Evolutionary conservation across 2,888 invertebrate species (phyloP).

Genomic region (Lissocephala sabroskyi): DNA sequence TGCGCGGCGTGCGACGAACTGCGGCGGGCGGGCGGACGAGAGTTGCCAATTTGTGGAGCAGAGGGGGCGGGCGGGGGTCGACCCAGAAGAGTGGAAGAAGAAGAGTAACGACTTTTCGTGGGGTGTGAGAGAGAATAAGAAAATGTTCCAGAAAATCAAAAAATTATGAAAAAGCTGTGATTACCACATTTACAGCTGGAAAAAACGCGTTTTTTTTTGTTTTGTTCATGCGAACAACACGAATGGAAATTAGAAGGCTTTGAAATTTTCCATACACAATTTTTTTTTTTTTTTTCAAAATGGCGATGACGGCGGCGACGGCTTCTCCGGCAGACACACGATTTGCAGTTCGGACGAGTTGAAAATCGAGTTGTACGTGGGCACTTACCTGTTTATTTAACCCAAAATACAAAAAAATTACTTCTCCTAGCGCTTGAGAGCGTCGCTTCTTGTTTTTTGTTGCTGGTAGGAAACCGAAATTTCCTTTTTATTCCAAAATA

Average conservation of each 20-base stretch:
- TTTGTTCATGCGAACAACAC: not conserved
- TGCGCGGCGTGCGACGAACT: not conserved
- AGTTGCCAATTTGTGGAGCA: too few relatives aligned
- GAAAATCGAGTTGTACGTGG: constrained; percentile 34
- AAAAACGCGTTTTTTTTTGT: too few relatives aligned
- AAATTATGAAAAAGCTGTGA: not conserved
- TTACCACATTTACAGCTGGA: constrained; percentile 6
- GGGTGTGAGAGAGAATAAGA: not conserved
- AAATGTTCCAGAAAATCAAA: too few relatives aligned
- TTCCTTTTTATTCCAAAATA: too few relatives aligned
- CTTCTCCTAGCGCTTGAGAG: too few relatives aligned
- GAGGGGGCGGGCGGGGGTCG: too few relatives aligned
- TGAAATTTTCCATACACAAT: constrained; percentile 30
- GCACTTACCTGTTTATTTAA: not conserved
- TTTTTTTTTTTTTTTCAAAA: constrained; percentile 42
- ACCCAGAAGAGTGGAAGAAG: too few relatives aligned
- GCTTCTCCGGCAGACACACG: constrained; percentile 22
- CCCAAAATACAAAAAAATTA: constrained; percentile 57
- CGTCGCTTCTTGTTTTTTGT: too few relatives aligned
- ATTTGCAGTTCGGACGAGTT: constrained; percentile 13
- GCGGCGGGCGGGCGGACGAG: not conserved
- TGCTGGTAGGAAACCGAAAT: too few relatives aligned
- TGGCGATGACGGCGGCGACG: constrained; percentile 43
- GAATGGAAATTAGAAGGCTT: not conserved
- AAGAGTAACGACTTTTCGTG: not conserved